A percentile compares a stretch with the other conserved stretches of the same genome.
These are phyloP conservation scores for Calypte anna DNA, from an alignment of 2,113 vertebrate genomes.

Conservation along the genomic window DNA sequence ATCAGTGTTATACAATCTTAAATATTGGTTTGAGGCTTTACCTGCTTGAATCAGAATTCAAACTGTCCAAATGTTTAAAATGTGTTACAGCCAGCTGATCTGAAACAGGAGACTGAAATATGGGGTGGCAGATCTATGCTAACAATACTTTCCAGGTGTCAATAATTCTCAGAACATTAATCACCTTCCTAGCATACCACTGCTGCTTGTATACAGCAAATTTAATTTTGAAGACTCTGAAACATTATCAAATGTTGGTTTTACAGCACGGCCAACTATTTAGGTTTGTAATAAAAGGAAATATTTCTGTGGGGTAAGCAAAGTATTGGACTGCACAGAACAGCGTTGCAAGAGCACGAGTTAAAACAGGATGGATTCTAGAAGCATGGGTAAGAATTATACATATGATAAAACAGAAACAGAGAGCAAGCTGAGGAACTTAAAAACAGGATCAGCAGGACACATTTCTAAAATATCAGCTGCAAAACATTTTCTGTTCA, in stretches of 20 bases:
- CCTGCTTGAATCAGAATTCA: background rate
- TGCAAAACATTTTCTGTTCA: background rate
- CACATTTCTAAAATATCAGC: background rate
- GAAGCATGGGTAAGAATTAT: background rate
- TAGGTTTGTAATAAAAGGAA: background rate
- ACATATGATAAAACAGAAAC: background rate
- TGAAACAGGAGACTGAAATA: background rate
- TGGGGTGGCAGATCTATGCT: background rate
- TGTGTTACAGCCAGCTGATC: background rate
- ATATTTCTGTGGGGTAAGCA: too few species aligned
- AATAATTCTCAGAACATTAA: background rate
- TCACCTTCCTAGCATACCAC: background rate
- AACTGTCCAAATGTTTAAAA: background rate
- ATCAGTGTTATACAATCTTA: background rate
- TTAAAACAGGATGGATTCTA: background rate
- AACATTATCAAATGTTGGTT: background rate
- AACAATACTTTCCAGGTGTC: background rate
- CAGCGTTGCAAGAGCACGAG: background rate
- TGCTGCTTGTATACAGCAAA: background rate
- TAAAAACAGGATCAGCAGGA: background rate
- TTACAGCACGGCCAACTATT: background rate
- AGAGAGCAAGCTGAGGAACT: accelerated
- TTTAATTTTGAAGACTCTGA: background rate
- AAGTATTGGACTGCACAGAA: background rate
- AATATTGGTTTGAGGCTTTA: background rate